Evolutionary conservation across 2,888 invertebrate genomes (phyloP), one percentile per base, ranked within the genome.

Genomic region (Drosophila neotestacea): DNA sequence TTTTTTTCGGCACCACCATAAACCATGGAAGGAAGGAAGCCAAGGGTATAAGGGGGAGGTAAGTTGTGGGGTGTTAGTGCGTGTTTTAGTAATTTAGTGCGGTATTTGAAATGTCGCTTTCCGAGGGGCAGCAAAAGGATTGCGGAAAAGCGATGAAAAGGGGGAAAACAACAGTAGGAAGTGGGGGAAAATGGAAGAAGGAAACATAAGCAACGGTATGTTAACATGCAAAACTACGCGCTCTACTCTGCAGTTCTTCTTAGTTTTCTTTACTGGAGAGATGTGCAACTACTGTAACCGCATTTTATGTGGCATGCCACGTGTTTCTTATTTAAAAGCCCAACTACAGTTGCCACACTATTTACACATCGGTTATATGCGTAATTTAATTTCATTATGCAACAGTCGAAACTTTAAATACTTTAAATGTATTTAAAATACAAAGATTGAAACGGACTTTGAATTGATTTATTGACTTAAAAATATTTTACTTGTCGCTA

Each of bases 61-160:
- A 22, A 36, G 46, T 44, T 42, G 54, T 46, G 66, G 56, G 62
- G 78, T 65, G 64, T 7, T 48, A 64, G 61, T 75, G 72, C 59
- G 77, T 70, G 65, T 71, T 73, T 70, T 66, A 70, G 85, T 77
- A 70, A 82, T 81, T 82, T 82, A 82, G 81, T 84, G 79, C 70
- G 70, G 70, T 81, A 77, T 81, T 84, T 74, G 62, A 81, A 84
- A 70, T 74, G 79, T 68, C 70, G 77, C 63, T 79, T 66, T 76
- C 54, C 60, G 52, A 66, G 46, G 13, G 27, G 36, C 41, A 50
- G 46, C 13, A 61, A 61, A n/a, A 32, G 13, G 22, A 22, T 22
- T 22, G 22, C 22, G 22, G 28, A 59, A 59, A 27, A 27, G 11
- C 16, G 38, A 13, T 13, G 16, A 38, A 9, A 11, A 32, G 44